Evolutionary conservation across 1,140 invertebrate genomes (phyloP).

Genomic region (Agraylea sexmaculata): DNA sequence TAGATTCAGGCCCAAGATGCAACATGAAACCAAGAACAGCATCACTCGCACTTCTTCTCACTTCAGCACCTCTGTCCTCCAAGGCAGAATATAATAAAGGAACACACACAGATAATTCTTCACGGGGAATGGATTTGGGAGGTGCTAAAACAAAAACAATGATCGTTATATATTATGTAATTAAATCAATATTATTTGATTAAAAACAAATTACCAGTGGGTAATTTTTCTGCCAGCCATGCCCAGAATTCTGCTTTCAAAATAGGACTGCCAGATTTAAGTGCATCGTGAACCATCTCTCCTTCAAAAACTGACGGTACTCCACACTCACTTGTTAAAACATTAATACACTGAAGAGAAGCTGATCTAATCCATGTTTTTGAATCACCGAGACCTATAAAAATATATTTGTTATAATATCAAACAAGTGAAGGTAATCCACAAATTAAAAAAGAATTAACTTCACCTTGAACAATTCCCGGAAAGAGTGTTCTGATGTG

Average conservation of each 20-base stretch:
- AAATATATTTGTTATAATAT: not conserved
- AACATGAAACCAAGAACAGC: constrained; percentile 87
- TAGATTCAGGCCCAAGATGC: constrained; percentile 75
- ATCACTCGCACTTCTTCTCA: constrained; percentile 80
- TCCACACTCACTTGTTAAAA: constrained; percentile 70
- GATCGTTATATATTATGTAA: not conserved
- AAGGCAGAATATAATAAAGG: constrained; percentile 71
- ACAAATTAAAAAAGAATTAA: constrained; percentile 3
- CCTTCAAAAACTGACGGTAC: constrained; percentile 75
- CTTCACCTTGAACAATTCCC: constrained; percentile 65
- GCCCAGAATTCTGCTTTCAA: constrained; percentile 68
- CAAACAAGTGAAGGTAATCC: not conserved
- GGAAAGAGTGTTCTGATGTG: constrained; percentile 75
- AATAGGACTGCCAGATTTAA: constrained; percentile 73
- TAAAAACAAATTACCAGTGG: constrained; percentile 42
- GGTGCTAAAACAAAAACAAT: constrained; percentile 36
- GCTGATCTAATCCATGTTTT: constrained; percentile 67
- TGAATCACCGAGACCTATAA: constrained; percentile 46
- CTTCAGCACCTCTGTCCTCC: constrained; percentile 84
- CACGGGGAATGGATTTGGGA: constrained; percentile 60
- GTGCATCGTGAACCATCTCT: constrained; percentile 78
- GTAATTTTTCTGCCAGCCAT: constrained; percentile 75
- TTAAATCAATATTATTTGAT: not conserved
- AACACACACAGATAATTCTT: constrained; percentile 69
- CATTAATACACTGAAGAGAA: constrained; percentile 68